A percentile compares a stretch with the other conserved stretches of the same genome.
Conservation (phyloP, 2,797 vertebrate genomes). For the Naso thynnoides region DNA sequence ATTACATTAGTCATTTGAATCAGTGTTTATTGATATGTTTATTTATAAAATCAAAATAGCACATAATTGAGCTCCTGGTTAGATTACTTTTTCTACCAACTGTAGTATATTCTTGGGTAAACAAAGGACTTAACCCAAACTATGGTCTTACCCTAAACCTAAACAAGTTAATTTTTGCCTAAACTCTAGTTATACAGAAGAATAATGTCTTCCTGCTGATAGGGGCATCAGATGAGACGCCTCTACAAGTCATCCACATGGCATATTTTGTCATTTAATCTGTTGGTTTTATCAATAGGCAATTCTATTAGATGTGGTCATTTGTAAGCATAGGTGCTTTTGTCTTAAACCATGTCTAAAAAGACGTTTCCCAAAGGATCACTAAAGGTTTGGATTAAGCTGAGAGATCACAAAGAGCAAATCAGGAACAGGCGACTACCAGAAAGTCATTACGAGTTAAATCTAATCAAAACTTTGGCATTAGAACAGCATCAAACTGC, state of each 20-base stretch:
- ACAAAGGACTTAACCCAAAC: too few relatives aligned
- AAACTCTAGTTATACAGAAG: too few relatives aligned
- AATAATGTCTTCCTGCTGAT: too few relatives aligned
- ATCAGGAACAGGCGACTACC: slow-evolving; percentile 3
- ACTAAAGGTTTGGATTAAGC: neutral
- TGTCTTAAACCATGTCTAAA: neutral
- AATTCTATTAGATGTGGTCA: neutral
- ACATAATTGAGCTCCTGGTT: neutral
- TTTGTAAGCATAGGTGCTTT: neutral
- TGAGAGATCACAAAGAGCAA: neutral
- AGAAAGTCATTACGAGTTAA: neutral
- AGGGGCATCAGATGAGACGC: too few relatives aligned
- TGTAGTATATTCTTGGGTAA: too few relatives aligned
- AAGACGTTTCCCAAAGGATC: slow-evolving; percentile 21
- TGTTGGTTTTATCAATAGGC: neutral
- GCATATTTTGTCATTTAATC: neutral
- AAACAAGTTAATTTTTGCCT: too few relatives aligned
- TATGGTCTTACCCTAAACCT: too few relatives aligned
- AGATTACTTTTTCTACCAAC: neutral
- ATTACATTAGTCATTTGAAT: neutral
- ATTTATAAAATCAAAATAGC: too few relatives aligned
- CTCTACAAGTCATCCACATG: neutral
- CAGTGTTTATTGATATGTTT: neutral
- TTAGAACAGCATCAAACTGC: neutral
- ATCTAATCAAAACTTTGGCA: neutral